Evolutionary conservation across 2,797 vertebrate species (phyloP).

Genomic region (Microhierax caerulescens): DNA sequence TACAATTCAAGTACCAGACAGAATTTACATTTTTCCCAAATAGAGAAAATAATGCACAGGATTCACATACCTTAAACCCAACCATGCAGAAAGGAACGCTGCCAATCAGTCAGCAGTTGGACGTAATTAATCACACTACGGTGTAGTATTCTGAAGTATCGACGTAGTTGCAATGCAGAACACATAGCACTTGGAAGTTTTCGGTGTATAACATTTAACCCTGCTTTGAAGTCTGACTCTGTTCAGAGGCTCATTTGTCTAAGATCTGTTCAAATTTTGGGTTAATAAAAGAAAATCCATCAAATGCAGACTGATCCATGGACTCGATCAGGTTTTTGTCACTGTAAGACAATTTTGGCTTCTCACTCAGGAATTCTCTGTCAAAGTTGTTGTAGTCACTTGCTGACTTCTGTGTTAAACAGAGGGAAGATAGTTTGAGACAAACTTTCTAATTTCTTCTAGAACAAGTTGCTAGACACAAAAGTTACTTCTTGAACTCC

Average conservation of each 20-base stretch:
- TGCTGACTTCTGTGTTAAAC: constrained; percentile 84
- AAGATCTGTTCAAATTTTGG: constrained; percentile 87
- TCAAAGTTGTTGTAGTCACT: constrained; percentile 96
- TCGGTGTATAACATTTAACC: neutral
- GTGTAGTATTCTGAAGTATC: constrained; percentile 46
- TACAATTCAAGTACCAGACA: constrained; percentile 88
- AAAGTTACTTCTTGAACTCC: neutral
- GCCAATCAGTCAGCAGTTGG: constrained; percentile 14
- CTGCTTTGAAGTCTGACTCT: neutral
- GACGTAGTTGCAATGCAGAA: neutral
- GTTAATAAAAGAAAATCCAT: constrained; percentile 94
- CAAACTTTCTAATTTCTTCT: neutral
- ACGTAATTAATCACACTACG: constrained; percentile 45
- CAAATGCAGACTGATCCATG: constrained; percentile 92
- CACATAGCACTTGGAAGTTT: neutral
- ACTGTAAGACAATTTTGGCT: constrained; percentile 86
- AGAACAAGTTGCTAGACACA: neutral
- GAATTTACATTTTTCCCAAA: constrained; percentile 77
- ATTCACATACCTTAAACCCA: constrained; percentile 70
- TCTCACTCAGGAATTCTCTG: constrained; percentile 94
- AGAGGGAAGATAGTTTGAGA: neutral
- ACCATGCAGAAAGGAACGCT: constrained; percentile 44
- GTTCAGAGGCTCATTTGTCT: constrained; percentile 71
- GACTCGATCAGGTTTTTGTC: constrained; percentile 97
- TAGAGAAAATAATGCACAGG: constrained; percentile 68